Conservation (phyloP, 2,797 vertebrate species). For the Eleutherodactylus coqui region DNA sequence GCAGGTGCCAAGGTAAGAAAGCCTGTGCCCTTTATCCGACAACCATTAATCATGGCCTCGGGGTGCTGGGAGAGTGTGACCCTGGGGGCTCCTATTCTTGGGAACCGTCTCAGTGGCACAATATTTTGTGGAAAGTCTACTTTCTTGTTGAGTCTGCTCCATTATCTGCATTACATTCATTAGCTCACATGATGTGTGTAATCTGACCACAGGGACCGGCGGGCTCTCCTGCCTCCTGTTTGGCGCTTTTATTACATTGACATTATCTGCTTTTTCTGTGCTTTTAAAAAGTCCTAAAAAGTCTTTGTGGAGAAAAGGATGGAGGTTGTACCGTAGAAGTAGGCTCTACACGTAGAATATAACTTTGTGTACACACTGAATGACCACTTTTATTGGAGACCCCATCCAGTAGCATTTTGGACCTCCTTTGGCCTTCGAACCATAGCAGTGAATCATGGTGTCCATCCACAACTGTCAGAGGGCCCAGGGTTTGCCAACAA, state of each 20-base stretch:
- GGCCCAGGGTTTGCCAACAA: no score
- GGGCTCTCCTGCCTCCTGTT: neutral
- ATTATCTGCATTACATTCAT: neutral
- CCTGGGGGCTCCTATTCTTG: neutral
- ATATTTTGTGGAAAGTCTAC: conserved; percentile 6
- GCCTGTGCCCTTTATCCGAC: conserved; percentile 38
- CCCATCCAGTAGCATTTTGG: no score
- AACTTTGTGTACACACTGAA: no score
- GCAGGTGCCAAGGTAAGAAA: conserved; percentile 89
- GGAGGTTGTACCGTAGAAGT: neutral
- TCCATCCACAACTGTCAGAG: no score
- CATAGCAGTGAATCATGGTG: no score
- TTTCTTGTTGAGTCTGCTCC: neutral
- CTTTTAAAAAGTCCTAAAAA: neutral
- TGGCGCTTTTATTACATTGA: neutral
- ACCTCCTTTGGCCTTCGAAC: no score
- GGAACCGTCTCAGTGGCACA: conserved; percentile 25
- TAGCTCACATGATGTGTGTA: neutral
- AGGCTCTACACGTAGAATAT: neutral
- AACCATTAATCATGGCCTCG: conserved; percentile 44
- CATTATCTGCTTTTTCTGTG: neutral
- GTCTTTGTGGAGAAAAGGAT: neutral
- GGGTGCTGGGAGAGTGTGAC: conserved; percentile 44
- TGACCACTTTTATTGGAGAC: no score
- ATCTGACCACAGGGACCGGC: neutral